These are phyloP conservation scores for Hypsopygia costalis DNA, from an alignment of 2,888 invertebrate species.

Conservation along the genomic window DNA sequence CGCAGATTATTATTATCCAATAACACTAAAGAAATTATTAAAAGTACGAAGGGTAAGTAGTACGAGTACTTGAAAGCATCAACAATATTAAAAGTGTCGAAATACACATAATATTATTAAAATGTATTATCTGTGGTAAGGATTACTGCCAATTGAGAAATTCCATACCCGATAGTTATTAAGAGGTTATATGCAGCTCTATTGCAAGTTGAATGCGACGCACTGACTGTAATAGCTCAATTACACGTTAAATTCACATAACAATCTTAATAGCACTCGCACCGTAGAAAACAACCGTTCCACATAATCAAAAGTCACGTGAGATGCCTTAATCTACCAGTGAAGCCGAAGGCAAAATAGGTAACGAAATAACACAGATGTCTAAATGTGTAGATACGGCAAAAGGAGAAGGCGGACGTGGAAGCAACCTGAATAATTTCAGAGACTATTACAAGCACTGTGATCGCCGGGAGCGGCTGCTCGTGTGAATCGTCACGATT, in stretches of 20 bases:
- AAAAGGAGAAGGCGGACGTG: slow-evolving; percentile 34
- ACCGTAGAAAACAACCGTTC: neutral
- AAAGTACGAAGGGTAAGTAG: too few species aligned
- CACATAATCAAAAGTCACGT: slow-evolving; percentile 9
- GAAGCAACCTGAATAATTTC: slow-evolving; percentile 47
- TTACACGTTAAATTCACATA: neutral
- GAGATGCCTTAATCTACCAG: neutral
- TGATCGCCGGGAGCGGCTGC: slow-evolving; percentile 7
- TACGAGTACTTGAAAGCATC: too few species aligned
- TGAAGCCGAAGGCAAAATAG: slow-evolving; percentile 19
- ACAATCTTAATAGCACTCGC: neutral
- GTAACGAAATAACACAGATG: slow-evolving; percentile 24
- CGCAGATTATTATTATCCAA: too few species aligned
- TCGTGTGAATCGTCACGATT: slow-evolving; percentile 14
- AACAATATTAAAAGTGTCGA: too few species aligned
- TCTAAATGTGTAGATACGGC: slow-evolving; percentile 38
- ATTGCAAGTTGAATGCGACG: too few species aligned
- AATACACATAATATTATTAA: too few species aligned
- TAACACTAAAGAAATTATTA: too few species aligned
- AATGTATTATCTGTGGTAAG: too few species aligned
- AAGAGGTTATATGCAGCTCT: too few species aligned
- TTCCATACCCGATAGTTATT: too few species aligned
- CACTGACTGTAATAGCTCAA: neutral
- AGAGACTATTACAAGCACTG: slow-evolving; percentile 20
- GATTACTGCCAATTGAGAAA: too few species aligned